These are phyloP conservation scores for Nemoura dubitans DNA, from an alignment of 2,888 invertebrate species.

Conservation along the genomic window DNA sequence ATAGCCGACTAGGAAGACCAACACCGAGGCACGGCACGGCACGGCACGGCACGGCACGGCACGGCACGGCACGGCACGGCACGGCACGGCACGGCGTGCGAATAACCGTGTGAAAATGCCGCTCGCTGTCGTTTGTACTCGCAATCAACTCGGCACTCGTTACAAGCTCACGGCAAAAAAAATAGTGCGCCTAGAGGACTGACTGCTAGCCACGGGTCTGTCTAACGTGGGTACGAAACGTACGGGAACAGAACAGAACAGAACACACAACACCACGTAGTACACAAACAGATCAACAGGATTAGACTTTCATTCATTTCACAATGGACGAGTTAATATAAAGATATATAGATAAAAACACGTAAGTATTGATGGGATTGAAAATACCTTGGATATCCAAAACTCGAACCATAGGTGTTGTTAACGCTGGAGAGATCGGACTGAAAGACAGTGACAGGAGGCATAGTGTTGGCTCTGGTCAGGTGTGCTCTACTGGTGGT, in stretches of 20 bases:
- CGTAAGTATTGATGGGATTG: neutral
- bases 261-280: neutral
- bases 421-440: neutral
- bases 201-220: too few species aligned
- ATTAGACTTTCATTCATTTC: neutral
- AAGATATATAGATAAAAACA: neutral
- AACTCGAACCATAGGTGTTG: neutral
- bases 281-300: neutral
- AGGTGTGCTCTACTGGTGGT: neutral
- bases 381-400: neutral
- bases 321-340: neutral
- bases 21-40: too few species aligned
- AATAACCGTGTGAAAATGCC: neutral
- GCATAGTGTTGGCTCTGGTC: neutral
- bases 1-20: conserved; percentile 41
- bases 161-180: too few species aligned
- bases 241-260: neutral
- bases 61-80: too few species aligned
- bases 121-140: too few species aligned
- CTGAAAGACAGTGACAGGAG: neutral
- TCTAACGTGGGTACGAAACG: too few species aligned
- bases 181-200: too few species aligned
- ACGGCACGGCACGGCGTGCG: too few species aligned
- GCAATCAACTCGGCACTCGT: too few species aligned
- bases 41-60: too few species aligned